These are phyloP conservation scores for Varanus salvator DNA, from an alignment of 2,113 vertebrate species.

Conservation along the genomic window DNA sequence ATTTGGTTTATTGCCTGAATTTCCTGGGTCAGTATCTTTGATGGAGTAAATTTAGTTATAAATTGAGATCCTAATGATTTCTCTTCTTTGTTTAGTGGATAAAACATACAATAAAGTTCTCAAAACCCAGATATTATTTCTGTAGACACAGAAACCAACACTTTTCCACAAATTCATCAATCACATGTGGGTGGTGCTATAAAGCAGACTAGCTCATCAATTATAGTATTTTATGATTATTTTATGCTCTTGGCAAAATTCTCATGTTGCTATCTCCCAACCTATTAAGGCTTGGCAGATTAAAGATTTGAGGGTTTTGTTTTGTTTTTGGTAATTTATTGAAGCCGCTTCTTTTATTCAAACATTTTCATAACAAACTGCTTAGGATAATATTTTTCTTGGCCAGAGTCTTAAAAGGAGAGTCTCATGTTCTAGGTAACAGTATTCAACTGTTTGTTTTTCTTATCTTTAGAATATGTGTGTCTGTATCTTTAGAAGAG, in stretches of 20 bases:
- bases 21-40: constrained; percentile 23
- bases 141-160: constrained; percentile 46
- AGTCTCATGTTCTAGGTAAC: constrained; percentile 65
- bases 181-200: constrained; percentile 59
- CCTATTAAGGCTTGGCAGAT: constrained; percentile 68
- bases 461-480: constrained; percentile 20
- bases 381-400: constrained; percentile 81
- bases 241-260: constrained; percentile 74
- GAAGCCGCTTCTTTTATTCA: constrained; percentile 76
- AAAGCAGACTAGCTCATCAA: constrained; percentile 64
- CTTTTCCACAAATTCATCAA: constrained; percentile 45
- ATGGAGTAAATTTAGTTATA: constrained; percentile 36
- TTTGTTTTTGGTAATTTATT: constrained; percentile 73
- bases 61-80: constrained; percentile 37
- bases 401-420: constrained; percentile 63
- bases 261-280: constrained; percentile 66
- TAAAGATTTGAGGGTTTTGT: constrained; percentile 57
- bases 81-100: constrained; percentile 32
- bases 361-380: constrained; percentile 81
- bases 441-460: constrained; percentile 70
- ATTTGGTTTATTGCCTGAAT: constrained; percentile 50
- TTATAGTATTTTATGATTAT: constrained; percentile 76
- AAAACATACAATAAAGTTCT: constrained; percentile 22
- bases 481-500: constrained; percentile 9
- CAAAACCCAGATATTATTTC: constrained; percentile 50